Evolutionary conservation across 2,113 vertebrate species (phyloP), one percentile per base, ranked within the genome.

Genomic region (Oreocharis arfaki): DNA sequence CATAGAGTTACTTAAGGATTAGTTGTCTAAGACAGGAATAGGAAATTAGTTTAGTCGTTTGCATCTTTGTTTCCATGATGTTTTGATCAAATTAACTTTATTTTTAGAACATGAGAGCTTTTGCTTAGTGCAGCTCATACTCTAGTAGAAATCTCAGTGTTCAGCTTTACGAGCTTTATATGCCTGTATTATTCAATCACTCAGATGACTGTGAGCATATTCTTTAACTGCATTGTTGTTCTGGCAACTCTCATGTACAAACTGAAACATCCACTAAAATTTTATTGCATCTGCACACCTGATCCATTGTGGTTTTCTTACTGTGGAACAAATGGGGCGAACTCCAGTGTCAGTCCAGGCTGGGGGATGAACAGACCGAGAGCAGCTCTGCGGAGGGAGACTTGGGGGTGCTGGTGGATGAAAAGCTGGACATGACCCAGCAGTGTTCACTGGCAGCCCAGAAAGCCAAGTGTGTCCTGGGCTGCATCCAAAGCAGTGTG

Each of bases 41-140:
- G 44, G 33, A 93, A 87, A 75, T 93, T 42, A 85, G 24, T 84
- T 80, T 52, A 74, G 41, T 82, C 9, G 68, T 92, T 87, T 71
- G 21, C 39, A 82, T 55, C 35, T 92, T 67, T 82, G 35, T 88
- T 90, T 90, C 61, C 57, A 28, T 82, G 23, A 67, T 64, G 7
- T 27, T 32, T 80, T 67, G 56, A 87, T 92, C 24, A 78, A 86
- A 87, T 67, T 67, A 69, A 44, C 64, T 77, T 78, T 83, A 64
- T 88, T 90, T 93, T 90, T 86, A 65, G 63, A 73, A 41, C 2
- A 6, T 39, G 16, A 44, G 68, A 76, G 24, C 57, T 85, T 79
- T 90, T 88, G 18, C 23, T 76, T 79, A 47, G 24, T 33, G 16
- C 37, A 52, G 24, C 18, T 85, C 16, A 46, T 74, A 35, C 19